Evolutionary conservation across 2,113 vertebrate genomes (phyloP).

Genomic region (Rhombomys opimus): DNA sequence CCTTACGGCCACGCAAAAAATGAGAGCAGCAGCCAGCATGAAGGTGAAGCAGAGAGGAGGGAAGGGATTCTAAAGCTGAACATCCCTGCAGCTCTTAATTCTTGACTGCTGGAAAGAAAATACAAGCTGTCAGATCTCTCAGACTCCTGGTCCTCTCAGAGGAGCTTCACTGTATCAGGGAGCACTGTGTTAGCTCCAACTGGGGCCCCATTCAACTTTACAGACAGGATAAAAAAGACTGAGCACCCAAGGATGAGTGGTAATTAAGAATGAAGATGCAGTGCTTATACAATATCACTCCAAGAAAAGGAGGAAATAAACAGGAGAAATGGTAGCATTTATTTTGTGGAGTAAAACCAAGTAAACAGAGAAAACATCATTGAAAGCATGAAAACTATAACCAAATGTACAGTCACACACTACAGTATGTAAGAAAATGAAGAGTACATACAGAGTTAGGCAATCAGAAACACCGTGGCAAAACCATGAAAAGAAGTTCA

Average conservation of each 20-base stretch:
- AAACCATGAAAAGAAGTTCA: background rate
- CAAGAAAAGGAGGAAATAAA: background rate
- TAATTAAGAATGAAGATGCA: background rate
- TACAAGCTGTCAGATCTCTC: background rate
- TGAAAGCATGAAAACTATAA: background rate
- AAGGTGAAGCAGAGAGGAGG: background rate
- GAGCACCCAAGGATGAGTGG: background rate
- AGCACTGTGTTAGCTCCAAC: background rate
- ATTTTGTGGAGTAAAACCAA: conserved; percentile 11
- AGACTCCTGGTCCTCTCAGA: background rate
- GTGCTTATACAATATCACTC: background rate
- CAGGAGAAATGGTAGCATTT: background rate
- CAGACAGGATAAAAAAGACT: background rate
- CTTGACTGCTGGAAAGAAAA: background rate
- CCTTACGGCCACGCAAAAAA: background rate
- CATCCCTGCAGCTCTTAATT: background rate
- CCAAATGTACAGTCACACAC: background rate
- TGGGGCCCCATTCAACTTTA: background rate
- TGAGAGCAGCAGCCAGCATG: background rate
- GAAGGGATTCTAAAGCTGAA: background rate
- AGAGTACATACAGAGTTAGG: background rate
- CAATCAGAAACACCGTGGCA: background rate
- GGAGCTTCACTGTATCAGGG: background rate
- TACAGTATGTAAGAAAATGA: background rate
- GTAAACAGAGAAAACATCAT: background rate